Base-by-base conservation (phyloP, 2,888 invertebrate species). In the Heterodera filipjevi region DNA sequence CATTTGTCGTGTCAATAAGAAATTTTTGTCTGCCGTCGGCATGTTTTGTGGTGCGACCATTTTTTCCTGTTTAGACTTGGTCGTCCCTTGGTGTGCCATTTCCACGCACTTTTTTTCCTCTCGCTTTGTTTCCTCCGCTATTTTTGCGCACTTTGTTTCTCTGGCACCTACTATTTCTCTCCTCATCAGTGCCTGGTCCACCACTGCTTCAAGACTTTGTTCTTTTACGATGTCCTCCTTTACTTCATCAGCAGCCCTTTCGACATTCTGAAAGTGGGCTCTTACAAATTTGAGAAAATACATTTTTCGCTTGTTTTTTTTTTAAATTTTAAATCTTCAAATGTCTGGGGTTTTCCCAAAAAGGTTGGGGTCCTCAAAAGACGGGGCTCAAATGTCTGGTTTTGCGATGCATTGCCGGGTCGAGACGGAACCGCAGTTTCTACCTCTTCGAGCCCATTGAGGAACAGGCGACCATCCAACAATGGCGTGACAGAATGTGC, bases 141-240 rank as follows among this genome's bases (percentile, higher is more conserved):
- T 59, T 59, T 59, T 59, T 59, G 59, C 27, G 10, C 22, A 10
- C 27, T 27, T 59, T 59, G 22, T 27, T n/a, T 59, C 59, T 59
- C 27, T 59, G 27, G n/a, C n/a, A 59, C 27, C 12, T 10, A 27
- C 59, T 59, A 59, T 59, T 59, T 27, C 59, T 8, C 12, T 59
- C 27, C 59, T 59, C 59, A 59, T 59, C 27, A 59, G 27, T 59
- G 59, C 59, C 27, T 59, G 59, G 27, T 59, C 59, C 59, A 59
- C 59, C 59, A 59, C 59, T 59, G 59, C 59, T n/a, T 59, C 59
- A 59, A 59, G 59, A 27, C 59, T 59, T 27, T 59, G 27, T 27
- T 27, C 59, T 27, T 10, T 22, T n/a, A 59, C 10, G 5, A 22
- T 59, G 19, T 2, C 59, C 8, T 27, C 59, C 8, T 39, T 39